Base-by-base conservation (phyloP, 2,888 invertebrate species). In the Lepeophtheirus nordmannii region DNA sequence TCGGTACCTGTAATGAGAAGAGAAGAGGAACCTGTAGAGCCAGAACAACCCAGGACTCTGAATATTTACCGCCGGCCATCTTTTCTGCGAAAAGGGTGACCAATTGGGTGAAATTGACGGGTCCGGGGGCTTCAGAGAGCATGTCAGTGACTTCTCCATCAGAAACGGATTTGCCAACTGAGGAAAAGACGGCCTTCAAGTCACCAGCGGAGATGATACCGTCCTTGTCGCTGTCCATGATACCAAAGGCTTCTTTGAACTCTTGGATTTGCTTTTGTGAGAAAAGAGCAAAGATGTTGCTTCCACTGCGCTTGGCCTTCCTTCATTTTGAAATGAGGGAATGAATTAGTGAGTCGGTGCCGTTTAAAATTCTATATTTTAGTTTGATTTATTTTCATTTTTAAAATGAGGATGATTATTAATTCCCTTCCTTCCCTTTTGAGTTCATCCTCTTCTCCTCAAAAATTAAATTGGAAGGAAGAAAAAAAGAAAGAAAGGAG, bases 281-380 rank as follows among this genome's bases (percentile, higher is more conserved):
- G 85, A 93, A 92, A 87, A 91, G 90, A 76, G 91, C 90, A 84
- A 92, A 92, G 77, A 92, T 91, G 80, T 89, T 91, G 81, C 90
- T 90, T 73, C 91, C 91, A 76, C 87, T 83, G 77, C 89, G 85
- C 80, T 90, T 90, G 73, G 86, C 86, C 58, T 66, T 65, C 58
- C 57, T 65, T 46, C 53, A 46, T 46, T 46, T 46, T 46, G n/a
- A 17, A 46, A 46, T 5, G 17, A 7, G 7, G 30, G 2, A 30
- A 30, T 2, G 2, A 30, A 5, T 30, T 5, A 30, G 7, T 5
- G 30, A 5, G 7, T 30, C 2, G 30, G 30, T 30, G 30, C 30
- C 2, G 30, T 5, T 30, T 7, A 30, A 30, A 30, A 30, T 30
- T 30, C 7, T 30, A 30, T n/a, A 30, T 30, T 30, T 7, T 30